phyloP scores from a whole-genome alignment of 1,140 invertebrate genomes.

The Cecropterus lyciades region DNA sequence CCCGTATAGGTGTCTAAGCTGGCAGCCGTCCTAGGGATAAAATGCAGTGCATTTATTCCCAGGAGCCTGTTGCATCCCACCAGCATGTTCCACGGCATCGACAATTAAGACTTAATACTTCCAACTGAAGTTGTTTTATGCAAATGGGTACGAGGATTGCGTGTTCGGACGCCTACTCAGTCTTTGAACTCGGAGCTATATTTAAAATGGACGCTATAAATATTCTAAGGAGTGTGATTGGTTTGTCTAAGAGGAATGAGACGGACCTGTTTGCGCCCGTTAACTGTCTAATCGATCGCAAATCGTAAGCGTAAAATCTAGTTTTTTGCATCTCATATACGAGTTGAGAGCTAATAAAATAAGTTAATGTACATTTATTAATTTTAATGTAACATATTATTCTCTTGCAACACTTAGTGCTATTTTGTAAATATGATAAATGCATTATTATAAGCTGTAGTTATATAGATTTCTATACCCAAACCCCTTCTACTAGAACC shows the following conservation, averaged over 20 bases:
- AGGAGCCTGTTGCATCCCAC: constrained; percentile 58
- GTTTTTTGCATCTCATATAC: too few relatives aligned
- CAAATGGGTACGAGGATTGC: constrained; percentile 67
- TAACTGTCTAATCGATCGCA: constrained; percentile 9
- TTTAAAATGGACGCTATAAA: constrained; percentile 57
- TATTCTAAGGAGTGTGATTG: constrained; percentile 50
- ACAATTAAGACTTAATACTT: constrained; percentile 81
- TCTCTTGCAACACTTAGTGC: too few relatives aligned
- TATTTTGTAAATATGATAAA: too few relatives aligned
- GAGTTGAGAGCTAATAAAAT: too few relatives aligned
- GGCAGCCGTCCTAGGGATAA: constrained; percentile 41
- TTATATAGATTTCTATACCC: too few relatives aligned
- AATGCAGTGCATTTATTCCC: constrained; percentile 56
- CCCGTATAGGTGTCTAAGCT: constrained; percentile 6
- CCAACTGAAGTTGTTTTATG: constrained; percentile 79
- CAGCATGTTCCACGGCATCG: constrained; percentile 52
- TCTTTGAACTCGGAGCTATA: constrained; percentile 48
- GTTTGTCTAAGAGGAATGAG: constrained; percentile 40
- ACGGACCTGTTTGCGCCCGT: constrained; percentile 10
- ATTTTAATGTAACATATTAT: too few relatives aligned
- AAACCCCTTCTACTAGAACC: too few relatives aligned
- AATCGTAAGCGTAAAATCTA: not conserved
- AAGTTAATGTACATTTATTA: too few relatives aligned
- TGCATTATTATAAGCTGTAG: too few relatives aligned
- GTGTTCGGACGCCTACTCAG: constrained; percentile 72